phyloP scores from a whole-genome alignment of 2,888 invertebrate species.

The Amiota minor region DNA sequence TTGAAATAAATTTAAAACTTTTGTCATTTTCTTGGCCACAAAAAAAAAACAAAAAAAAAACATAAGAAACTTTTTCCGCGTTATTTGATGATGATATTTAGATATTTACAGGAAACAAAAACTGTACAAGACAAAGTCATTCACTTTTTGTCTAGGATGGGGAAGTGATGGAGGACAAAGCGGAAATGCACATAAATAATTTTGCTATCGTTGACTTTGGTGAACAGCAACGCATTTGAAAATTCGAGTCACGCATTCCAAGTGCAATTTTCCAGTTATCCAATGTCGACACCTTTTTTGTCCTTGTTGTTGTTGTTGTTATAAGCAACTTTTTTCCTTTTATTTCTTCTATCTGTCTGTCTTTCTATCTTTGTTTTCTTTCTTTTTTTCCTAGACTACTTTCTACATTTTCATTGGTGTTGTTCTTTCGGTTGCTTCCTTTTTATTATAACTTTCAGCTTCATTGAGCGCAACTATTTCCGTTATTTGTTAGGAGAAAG shows the following conservation, averaged over 20 bases:
- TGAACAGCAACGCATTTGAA: background rate
- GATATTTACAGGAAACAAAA: background rate
- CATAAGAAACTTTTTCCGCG: background rate
- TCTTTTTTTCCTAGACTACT: background rate
- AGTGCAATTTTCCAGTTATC: conserved; percentile 31
- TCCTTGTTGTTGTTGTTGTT: background rate
- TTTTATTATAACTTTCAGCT: conserved; percentile 16
- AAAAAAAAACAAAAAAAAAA: conserved; percentile 3
- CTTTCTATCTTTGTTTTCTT: background rate
- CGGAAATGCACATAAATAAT: conserved; percentile 31
- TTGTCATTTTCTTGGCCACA: background rate
- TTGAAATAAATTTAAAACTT: conserved; percentile 19
- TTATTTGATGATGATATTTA: background rate
- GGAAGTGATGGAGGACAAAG: background rate
- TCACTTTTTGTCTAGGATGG: background rate
- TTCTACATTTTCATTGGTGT: conserved; percentile 18
- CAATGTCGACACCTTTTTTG: conserved; percentile 15
- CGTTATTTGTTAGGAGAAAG: conserved; percentile 12
- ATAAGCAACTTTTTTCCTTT: background rate
- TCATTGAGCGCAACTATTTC: conserved; percentile 33
- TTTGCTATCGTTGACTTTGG: conserved; percentile 21
- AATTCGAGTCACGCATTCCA: conserved; percentile 31
- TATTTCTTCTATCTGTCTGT: background rate
- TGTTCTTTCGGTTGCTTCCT: conserved; percentile 6
- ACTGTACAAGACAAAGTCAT: no score